Evolutionary conservation across 2,888 invertebrate genomes (phyloP).

Genomic region (Chalcosyrphus nemorum): DNA sequence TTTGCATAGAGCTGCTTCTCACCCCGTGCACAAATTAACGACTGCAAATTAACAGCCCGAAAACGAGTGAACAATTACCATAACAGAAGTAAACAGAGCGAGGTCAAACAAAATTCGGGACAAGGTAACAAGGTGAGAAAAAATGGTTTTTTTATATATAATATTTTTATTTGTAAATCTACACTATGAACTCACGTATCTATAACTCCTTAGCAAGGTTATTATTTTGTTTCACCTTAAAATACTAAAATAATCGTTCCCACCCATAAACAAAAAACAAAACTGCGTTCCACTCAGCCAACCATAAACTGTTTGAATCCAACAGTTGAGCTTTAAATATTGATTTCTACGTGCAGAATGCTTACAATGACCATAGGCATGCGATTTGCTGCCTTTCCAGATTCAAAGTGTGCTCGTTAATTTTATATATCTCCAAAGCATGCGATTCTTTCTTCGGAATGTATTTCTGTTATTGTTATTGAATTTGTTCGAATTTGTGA

Average conservation of each 20-base stretch:
- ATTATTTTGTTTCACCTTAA: constrained; percentile 10
- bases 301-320: constrained; percentile 36
- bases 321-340: constrained; percentile 54
- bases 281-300: constrained; percentile 36
- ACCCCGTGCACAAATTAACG: constrained; percentile 10
- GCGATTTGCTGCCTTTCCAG: constrained; percentile 36
- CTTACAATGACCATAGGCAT: constrained; percentile 30
- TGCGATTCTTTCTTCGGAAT: constrained; percentile 20
- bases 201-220: not conserved
- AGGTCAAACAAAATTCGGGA: constrained; percentile 18
- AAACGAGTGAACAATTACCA: constrained; percentile 28
- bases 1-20: not conserved
- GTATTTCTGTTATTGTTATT: constrained; percentile 3
- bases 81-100: constrained; percentile 6
- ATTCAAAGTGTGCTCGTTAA: constrained; percentile 25
- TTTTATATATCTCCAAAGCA: constrained; percentile 41
- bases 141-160: constrained; percentile 13
- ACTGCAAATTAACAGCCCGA: constrained; percentile 33
- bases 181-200: not conserved
- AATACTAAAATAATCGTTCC: constrained; percentile 3
- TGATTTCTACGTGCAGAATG: constrained; percentile 42
- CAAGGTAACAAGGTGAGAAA: constrained; percentile 40
- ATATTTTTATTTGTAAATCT: not conserved
- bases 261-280: constrained; percentile 10
- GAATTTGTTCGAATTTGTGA: constrained; percentile 42